A percentile compares a stretch with the other conserved stretches of the same genome.
Evolutionary conservation across 2,888 invertebrate genomes (phyloP).

Genomic region (Latrodectus hesperus): DNA sequence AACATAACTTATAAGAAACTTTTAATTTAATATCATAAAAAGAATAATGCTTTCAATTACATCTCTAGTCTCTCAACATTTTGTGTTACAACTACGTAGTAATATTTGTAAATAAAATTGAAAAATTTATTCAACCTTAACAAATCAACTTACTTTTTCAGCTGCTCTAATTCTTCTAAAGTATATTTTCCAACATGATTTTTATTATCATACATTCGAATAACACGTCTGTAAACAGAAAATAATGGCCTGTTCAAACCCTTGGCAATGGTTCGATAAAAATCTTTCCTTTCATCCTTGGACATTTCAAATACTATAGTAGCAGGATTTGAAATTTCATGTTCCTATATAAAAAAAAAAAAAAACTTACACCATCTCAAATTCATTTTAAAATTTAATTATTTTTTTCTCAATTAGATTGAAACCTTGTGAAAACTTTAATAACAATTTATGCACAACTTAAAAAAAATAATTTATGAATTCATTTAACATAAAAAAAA

Average conservation of each 20-base stretch:
- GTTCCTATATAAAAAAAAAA: constrained; percentile 73
- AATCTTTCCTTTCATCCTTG: constrained; percentile 77
- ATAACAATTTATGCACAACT: neutral
- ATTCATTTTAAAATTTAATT: neutral
- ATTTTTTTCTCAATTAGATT: neutral
- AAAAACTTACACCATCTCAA: constrained; percentile 21
- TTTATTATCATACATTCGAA: constrained; percentile 77
- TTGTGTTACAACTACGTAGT: no score
- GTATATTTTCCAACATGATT: constrained; percentile 77
- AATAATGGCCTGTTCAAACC: constrained; percentile 77
- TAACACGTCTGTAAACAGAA: constrained; percentile 76
- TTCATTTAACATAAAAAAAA: neutral
- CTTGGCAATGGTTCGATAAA: constrained; percentile 76
- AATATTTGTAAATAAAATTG: neutral
- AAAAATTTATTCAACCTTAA: neutral
- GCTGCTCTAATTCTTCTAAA: constrained; percentile 75
- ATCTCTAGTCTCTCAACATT: no score
- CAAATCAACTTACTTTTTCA: constrained; percentile 74
- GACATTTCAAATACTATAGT: constrained; percentile 77
- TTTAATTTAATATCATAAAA: no score
- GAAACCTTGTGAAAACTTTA: neutral
- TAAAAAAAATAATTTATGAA: neutral
- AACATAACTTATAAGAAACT: no score
- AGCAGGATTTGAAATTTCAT: constrained; percentile 75
- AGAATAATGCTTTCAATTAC: no score